Base-by-base conservation (phyloP, 2,113 vertebrate genomes). In the Scortum barcoo region DNA sequence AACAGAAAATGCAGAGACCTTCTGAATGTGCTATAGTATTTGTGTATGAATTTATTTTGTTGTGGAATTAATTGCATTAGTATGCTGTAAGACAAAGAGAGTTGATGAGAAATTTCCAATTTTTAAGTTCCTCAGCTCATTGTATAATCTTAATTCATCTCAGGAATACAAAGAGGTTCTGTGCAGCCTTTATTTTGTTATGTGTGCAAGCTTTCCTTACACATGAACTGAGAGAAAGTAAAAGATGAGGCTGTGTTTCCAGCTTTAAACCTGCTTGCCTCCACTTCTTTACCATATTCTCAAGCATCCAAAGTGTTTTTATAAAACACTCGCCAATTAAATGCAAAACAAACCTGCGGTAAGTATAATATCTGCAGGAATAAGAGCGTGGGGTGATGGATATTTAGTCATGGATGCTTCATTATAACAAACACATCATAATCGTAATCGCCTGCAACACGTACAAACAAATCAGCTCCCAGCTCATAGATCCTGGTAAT, bases 391-490 rank as follows among this genome's bases (percentile, higher is more conserved):
- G 38, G 46, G 61, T 75, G 88, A 90, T 83, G 61, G 66, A 89
- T 89, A 61, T 73, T 78, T 66, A 74, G 71, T 72, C 50, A 84
- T 50, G 46, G 56, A 44, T 86, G 54, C 68, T 77, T 84, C 42
- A 84, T 91, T 76, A 89, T 54, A 91, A 85, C 61, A 85, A 88
- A 87, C 58, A 81, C 68, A 84, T 87, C 57, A 84, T 70, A 57
- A 85, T 78, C 40, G 75, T 79, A 84, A 89, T 88, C 60, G 63
- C 50, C 57, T 13, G 8, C 33, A 68, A 73, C 30, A 54, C 5
- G 10, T 76, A 60, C 42, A 70, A 76, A 88, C 82, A 83, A 80
- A 88, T 92, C 80, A 83, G 81, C 38, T 70, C 51, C 9, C 14
- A 7, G 81, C 77, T 81, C 76, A 85, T 80, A 81, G 71, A 87